phyloP scores from a whole-genome alignment of 2,113 vertebrate species.

The Cyanoderma ruficeps region DNA sequence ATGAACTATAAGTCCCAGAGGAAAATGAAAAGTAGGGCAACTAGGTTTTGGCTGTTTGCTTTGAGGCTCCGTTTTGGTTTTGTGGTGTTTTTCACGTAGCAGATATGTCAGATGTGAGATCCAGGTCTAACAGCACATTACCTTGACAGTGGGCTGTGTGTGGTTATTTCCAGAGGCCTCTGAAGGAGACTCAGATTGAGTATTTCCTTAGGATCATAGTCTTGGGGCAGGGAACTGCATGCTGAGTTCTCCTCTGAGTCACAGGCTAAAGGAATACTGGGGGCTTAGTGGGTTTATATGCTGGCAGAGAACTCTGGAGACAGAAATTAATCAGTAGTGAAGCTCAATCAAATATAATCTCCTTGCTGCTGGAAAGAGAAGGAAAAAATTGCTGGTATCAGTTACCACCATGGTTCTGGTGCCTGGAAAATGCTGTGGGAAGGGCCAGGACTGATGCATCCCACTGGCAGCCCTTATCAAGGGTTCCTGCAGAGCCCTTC shows the following conservation, averaged over 20 bases:
- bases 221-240: neutral
- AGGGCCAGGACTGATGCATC: neutral
- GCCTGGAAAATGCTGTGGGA: neutral
- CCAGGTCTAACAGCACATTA: neutral
- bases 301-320: neutral
- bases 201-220: neutral
- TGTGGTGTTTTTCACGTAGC: neutral
- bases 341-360: neutral
- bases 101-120: neutral
- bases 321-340: neutral
- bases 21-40: neutral
- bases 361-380: neutral
- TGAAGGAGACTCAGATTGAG: neutral
- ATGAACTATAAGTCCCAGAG: neutral
- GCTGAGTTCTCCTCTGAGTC: neutral
- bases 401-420: neutral
- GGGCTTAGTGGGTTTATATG: neutral
- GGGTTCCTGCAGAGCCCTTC: neutral
- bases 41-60: neutral
- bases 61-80: neutral
- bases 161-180: neutral
- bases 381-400: neutral
- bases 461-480: neutral
- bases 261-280: neutral
- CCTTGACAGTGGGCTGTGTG: neutral